phyloP scores from a whole-genome alignment of 2,888 invertebrate genomes.

The Chalcosyrphus nemorum region DNA sequence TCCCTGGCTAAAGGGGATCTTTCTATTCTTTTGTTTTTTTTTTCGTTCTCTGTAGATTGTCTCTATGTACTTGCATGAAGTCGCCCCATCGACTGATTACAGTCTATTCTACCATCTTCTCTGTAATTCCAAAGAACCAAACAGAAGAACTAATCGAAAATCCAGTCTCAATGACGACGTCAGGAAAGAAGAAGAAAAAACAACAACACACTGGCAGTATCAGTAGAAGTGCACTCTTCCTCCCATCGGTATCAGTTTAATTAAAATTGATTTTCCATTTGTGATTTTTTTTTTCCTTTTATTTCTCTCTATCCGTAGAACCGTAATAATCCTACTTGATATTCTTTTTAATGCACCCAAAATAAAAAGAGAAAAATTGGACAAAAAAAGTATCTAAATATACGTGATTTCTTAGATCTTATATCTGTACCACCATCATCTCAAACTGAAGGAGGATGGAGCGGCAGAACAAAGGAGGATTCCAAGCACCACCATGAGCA shows the following conservation, averaged over 20 bases:
- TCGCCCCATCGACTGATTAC: constrained; percentile 23
- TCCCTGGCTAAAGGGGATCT: constrained; percentile 14
- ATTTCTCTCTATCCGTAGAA: constrained; percentile 10
- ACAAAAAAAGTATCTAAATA: constrained; percentile 14
- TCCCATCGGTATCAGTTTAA: constrained; percentile 52
- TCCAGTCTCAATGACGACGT: constrained; percentile 22
- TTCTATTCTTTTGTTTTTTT: too few relatives aligned
- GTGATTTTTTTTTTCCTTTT: constrained; percentile 23
- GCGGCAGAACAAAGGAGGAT: background rate
- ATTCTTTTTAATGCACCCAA: constrained; percentile 45
- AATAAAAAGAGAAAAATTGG: background rate
- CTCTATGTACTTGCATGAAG: background rate
- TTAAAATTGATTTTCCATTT: constrained; percentile 73
- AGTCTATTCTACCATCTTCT: constrained; percentile 39
- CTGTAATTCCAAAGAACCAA: constrained; percentile 40
- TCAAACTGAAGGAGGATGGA: background rate
- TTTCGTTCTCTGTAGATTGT: constrained; percentile 14
- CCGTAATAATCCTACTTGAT: constrained; percentile 60
- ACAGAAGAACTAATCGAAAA: constrained; percentile 54
- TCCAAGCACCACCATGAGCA: background rate
- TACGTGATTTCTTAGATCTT: constrained; percentile 61
- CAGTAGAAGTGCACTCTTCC: constrained; percentile 1
- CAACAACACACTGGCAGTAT: constrained; percentile 15
- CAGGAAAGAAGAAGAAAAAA: background rate
- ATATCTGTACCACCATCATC: constrained; percentile 20